Conservation (phyloP, 1,140 invertebrate species). For the Drosophila pectinifera region DNA sequence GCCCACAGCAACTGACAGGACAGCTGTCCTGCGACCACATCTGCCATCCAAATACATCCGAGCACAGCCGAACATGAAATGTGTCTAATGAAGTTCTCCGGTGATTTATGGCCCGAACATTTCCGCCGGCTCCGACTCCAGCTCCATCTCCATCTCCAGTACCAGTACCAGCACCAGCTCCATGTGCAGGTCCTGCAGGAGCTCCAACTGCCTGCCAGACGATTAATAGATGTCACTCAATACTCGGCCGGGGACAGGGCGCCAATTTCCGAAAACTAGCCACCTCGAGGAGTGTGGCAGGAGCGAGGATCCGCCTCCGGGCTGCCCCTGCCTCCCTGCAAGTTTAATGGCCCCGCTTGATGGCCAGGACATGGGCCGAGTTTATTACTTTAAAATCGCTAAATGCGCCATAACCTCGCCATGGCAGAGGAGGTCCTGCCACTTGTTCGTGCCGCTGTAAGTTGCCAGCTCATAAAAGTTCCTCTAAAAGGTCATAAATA, state of each 20-base stretch:
- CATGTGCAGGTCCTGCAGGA: conserved; percentile 22
- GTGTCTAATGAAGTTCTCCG: conserved; percentile 73
- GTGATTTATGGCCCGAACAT: conserved; percentile 70
- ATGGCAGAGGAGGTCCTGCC: conserved; percentile 7
- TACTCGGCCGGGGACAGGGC: conserved; percentile 43
- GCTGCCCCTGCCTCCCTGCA: conserved; percentile 10
- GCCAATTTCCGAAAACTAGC: conserved; percentile 75
- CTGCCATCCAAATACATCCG: conserved; percentile 27
- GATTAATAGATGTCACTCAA: conserved; percentile 79
- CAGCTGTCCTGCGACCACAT: conserved; percentile 59
- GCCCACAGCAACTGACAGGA: conserved; percentile 44
- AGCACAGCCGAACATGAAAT: conserved; percentile 49
- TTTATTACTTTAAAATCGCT: conserved; percentile 80
- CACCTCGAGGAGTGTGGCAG: conserved; percentile 7
- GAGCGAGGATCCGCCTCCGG: not conserved
- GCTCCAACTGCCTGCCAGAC: conserved; percentile 26
- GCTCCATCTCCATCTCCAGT: conserved; percentile 12
- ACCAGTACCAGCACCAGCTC: not conserved
- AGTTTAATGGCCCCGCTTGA: conserved; percentile 59
- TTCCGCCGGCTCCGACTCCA: conserved; percentile 47
- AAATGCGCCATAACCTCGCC: conserved; percentile 65
- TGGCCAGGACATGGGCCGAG: conserved; percentile 63
- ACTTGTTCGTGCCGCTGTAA: no score
- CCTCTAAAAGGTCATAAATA: conserved; percentile 74
- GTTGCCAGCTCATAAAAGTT: conserved; percentile 75